Base-by-base conservation (phyloP, 2,888 invertebrate species). In the Plebejus argus region DNA sequence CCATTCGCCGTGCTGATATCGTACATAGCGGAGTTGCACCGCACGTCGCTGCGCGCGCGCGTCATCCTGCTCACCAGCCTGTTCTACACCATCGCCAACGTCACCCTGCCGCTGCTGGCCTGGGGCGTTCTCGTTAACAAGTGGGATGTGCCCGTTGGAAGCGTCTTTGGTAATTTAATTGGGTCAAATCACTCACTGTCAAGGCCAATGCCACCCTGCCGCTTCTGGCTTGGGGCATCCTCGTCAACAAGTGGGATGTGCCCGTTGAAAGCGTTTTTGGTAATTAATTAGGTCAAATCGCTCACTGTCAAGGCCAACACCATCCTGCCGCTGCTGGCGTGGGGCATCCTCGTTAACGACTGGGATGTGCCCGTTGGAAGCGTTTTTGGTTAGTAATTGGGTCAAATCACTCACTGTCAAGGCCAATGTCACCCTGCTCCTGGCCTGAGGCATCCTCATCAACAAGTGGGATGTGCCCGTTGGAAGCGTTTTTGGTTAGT, bases 371-470 rank as follows among this genome's bases (percentile, higher is more conserved):
- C 86, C 6, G 77, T 88, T 79, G 85, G 84, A 0, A 85, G 85
- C n/a, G 82, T 75, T 8, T 83, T 93, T 79, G 91, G 93, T 92
- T 80, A 85, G 85, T 70, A n/a, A 8, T 20, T 58, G 7, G 4
- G 66, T 78, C n/a, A 12, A 20, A 12, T 75, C 39, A 39, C 6
- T 39, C 39, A 39, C 28, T 28, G 28, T 1, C 28, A 28, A 28
- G 28, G 96, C 95, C 70, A 96, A 95, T 82, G 92, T 96, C 76
- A 89, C 96, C n/a, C 91, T 97, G 78, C 96, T n/a, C n/a, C 84
- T 98, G 78, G 98, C 97, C 8, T 97, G 97, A 96, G 87, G 94
- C 5, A 91, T 98, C 39, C 94, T 98, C 78, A 96, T 97, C 0
- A 91, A 95, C 71, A 86, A 94, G 33, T 95, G 95, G 93, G 87